Conservation (phyloP, 2,113 vertebrate species). For the Pheucticus melanocephalus region DNA sequence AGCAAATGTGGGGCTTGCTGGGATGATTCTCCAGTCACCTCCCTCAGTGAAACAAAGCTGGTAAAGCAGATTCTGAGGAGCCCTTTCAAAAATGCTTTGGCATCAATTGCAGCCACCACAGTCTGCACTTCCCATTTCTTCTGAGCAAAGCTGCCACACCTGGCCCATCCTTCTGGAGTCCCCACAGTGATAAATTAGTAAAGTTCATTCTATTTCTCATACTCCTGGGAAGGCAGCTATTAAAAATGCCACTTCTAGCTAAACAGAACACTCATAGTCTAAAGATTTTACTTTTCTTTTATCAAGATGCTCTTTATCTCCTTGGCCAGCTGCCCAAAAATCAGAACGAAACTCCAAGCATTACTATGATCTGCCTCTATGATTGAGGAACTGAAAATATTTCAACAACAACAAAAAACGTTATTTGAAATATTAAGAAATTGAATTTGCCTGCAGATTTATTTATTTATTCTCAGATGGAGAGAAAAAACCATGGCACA, state of each 20-base stretch:
- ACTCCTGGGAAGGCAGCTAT: not conserved
- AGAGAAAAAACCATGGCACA: not conserved
- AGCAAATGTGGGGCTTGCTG: not conserved
- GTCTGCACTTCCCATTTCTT: not conserved
- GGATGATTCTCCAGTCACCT: not conserved
- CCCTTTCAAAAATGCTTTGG: constrained; percentile 19
- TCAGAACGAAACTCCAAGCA: not conserved
- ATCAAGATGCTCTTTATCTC: not conserved
- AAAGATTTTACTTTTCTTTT: not conserved
- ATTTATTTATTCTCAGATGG: not conserved
- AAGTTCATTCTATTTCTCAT: not conserved
- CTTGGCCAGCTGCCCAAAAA: not conserved
- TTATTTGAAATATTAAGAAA: not conserved
- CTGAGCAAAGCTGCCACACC: not conserved
- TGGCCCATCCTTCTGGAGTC: not conserved
- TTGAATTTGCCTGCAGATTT: not conserved
- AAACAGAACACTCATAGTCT: not conserved
- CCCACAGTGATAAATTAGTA: not conserved
- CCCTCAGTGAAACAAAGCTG: not conserved
- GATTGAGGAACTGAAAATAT: not conserved
- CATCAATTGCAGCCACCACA: not conserved
- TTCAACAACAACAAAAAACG: not conserved
- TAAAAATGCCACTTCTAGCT: not conserved
- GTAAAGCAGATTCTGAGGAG: not conserved
- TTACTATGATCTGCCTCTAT: not conserved